Base-by-base conservation (phyloP, 2,888 invertebrate species). In the Nemapogon koenigi region DNA sequence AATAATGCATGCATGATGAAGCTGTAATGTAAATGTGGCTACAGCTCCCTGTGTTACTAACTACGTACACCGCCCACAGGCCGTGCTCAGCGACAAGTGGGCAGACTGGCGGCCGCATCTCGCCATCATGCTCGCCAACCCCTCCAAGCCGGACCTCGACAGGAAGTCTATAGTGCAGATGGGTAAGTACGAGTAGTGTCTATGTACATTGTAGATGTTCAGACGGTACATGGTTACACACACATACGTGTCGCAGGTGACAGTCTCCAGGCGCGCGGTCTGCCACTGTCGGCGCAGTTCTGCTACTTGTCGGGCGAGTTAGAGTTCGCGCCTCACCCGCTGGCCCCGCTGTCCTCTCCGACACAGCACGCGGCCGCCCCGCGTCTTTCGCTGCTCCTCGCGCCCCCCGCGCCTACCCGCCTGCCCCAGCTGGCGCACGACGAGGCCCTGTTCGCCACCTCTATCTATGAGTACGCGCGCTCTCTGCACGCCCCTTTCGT, bases 31-130 rank as follows among this genome's bases (percentile, higher is more conserved):
- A n/a, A n/a, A n/a, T n/a, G n/a, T n/a, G n/a, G n/a, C n/a, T n/a
- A n/a, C n/a, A n/a, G n/a, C n/a, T n/a, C n/a, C n/a, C n/a, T n/a
- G n/a, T n/a, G n/a, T n/a, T n/a, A n/a, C n/a, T n/a, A n/a, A n/a
- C n/a, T n/a, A n/a, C n/a, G n/a, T n/a, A n/a, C n/a, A n/a, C n/a
- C n/a, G n/a, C n/a, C n/a, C n/a, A n/a, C 60, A 88, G 88, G 82
- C 84, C 53, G 82, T 83, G 46, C 60, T 82, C 19, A 90, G 90
- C 59, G 86, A 86, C 51, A 85, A 85, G 49, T 90, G 90, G 90
- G 91, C 87, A 39, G 97, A 97, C 72, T 99, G 98, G 98, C 84
- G 95, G 43, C 93, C 96, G 15, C 98, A 99, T 80, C 83, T 96
- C 39, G 97, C 98, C 42, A 94, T 98, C 86, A 87, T 99, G 51